Evolutionary conservation across 2,888 invertebrate species (phyloP).

Genomic region (Andricus quercusramuli): DNA sequence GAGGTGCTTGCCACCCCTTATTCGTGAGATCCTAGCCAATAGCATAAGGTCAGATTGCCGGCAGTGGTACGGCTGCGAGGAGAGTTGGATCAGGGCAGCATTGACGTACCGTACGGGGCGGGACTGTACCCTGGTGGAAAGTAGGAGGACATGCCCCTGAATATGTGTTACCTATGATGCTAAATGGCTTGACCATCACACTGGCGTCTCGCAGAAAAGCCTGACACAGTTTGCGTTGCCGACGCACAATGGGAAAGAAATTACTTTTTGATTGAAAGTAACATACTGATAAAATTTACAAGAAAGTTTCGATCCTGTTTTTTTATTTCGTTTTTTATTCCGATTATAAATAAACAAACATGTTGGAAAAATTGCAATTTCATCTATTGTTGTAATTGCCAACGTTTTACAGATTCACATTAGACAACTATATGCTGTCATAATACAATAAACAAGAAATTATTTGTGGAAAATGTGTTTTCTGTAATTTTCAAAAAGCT

Average conservation of each 20-base stretch:
- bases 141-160: slow-evolving; percentile 20
- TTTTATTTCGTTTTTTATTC: too few species aligned
- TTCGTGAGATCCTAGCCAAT: slow-evolving; percentile 8
- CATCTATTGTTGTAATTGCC: too few species aligned
- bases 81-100: slow-evolving; percentile 27
- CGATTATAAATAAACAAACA: too few species aligned
- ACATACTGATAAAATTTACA: too few species aligned
- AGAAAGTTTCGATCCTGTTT: too few species aligned
- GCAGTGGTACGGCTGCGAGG: slow-evolving; percentile 10
- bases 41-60: background rate
- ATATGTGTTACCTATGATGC: slow-evolving; percentile 39
- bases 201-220: slow-evolving; percentile 44
- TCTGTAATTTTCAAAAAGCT: too few species aligned
- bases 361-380: too few species aligned
- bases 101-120: slow-evolving; percentile 9
- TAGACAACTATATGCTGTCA: too few species aligned
- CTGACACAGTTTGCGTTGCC: slow-evolving; percentile 59
- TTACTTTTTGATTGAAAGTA: too few species aligned
- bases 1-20: slow-evolving; percentile 44
- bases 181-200: slow-evolving; percentile 44
- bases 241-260: background rate
- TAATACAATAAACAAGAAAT: too few species aligned
- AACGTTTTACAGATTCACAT: too few species aligned
- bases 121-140: background rate
- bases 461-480: too few species aligned